Evolutionary conservation across 2,888 invertebrate genomes (phyloP).

Genomic region (Brachyopa scutellaris): DNA sequence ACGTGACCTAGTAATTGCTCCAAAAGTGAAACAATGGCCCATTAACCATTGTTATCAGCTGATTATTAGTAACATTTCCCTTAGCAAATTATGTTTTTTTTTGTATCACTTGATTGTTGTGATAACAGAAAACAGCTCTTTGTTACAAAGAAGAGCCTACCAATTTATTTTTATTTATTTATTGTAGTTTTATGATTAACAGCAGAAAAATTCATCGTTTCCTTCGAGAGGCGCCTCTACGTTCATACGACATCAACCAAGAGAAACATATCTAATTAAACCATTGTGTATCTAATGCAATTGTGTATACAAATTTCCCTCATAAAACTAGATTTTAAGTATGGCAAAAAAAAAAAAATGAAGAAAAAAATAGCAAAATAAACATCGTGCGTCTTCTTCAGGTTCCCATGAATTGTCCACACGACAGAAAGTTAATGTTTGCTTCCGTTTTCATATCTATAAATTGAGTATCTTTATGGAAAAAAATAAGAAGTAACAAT

Average conservation of each 20-base stretch:
- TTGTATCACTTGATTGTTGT: conserved; percentile 4
- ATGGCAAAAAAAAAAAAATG: background rate
- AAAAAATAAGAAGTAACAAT: conserved; percentile 13
- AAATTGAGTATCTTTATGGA: conserved; percentile 39
- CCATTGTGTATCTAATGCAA: conserved; percentile 20
- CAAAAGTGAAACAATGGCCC: background rate
- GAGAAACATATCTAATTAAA: conserved; percentile 35
- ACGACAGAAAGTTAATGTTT: conserved; percentile 46
- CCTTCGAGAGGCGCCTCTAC: background rate
- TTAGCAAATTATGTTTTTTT: background rate
- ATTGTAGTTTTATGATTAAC: background rate
- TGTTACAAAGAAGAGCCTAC: background rate
- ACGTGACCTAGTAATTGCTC: too few relatives aligned
- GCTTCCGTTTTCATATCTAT: conserved; percentile 52
- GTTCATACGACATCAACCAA: conserved; percentile 12
- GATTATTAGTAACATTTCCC: conserved; percentile 10
- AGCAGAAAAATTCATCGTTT: background rate
- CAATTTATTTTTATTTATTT: background rate
- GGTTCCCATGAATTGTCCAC: conserved; percentile 42
- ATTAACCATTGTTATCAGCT: conserved; percentile 3
- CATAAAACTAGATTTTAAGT: conserved; percentile 46
- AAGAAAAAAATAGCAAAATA: conserved; percentile 7
- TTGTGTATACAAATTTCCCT: too few relatives aligned
- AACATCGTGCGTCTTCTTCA: conserved; percentile 46
- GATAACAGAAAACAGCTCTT: conserved; percentile 6